Evolutionary conservation across 64 coral and sea anemone genomes (phyloP), one percentile per base, ranked within the genome.

Genomic region (Stichodactyla mertensii): DNA sequence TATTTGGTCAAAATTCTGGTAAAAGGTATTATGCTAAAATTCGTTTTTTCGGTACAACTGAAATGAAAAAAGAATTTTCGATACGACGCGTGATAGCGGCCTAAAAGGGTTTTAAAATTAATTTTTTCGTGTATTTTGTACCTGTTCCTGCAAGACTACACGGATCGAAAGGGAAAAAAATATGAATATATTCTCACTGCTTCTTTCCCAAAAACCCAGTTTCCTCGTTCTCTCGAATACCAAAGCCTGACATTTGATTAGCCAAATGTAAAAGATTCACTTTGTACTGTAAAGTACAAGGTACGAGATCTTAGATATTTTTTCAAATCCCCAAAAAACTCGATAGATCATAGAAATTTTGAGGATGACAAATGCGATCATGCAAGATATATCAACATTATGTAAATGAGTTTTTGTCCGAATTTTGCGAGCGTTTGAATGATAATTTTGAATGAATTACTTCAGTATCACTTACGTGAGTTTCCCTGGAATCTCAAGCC

Each of bases 361-460:
- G 69, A 74, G 69, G n/a, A 74, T 23, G 69, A 74, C n/a, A 74
- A 74, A 74, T 74, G 69, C 69, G 69, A 74, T 74, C 69, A 14
- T 74, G 69, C 69, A 74, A 74, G 69, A 74, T 74, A 74, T 74
- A 74, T 74, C 69, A 74, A 74, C 69, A 74, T 74, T 74, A 74
- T 74, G 69, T 31, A 74, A 74, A 74, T 74, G n/a, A 36, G 69
- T 74, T 9, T 74, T 74, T 74, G 6, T n/a, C 20, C 27, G 69
- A 23, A 27, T 74, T 74, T 74, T 74, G 69, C 24, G 69, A 74
- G 69, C 69, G 69, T 31, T 74, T 74, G 69, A 74, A 74, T 31
- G 24, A 74, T 74, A 74, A 74, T 74, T 9, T 74, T 74, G 69
- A 74, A 74, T 74, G 69, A 74, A 74, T 74, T 74, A 74, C 69